Evolutionary conservation across 2,888 invertebrate genomes (phyloP), one percentile per base, ranked within the genome.

Genomic region (Oxystoma pomonae): DNA sequence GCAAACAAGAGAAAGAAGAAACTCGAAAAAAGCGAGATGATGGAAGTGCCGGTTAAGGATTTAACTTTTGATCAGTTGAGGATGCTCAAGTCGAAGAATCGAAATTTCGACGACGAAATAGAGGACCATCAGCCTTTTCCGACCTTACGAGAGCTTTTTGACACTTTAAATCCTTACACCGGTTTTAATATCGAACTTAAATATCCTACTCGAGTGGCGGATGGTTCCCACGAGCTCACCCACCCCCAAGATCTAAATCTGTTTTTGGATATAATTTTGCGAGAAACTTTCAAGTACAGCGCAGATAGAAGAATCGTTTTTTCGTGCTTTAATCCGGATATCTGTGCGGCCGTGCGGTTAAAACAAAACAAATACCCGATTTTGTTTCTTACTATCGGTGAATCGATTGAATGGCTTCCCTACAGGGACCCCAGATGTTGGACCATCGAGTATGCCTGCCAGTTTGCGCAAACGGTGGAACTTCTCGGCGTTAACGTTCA

Each of bases 121-220:
- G 90, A 91, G 72, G 94, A 96, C 73, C 92, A 94, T 78, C 94
- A 94, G 77, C 97, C 97, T 0, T 99, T 99, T 77, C 98, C 98
- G 0, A 93, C 94, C 1, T 82, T 99, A 61, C 86, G 92, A 73
- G 87, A 91, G 65, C 90, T 89, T 7, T 81, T 98, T 20, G 88
- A 91, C 70, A 85, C 85, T 21, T 85, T 99, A 49, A 92, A 96
- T 75, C 83, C 84, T 2, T 89, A 92, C 77, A 90, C 94, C 51
- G 98, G 98, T 0, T 98, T 97, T 77, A 98, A 98, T 80, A 89
- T 99, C 62, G 99, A 99, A 83, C 87, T 99, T 56, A 99, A 99
- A 80, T 98, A 96, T 91, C 95, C 95, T 0, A 94, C 96, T 89
- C 88, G 90, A 73, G 79, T 91, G 63, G 84, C 88, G 81, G 92